A percentile compares a stretch with the other conserved stretches of the same genome.
Conservation (phyloP, 2,888 invertebrate species). For the Synanthedon myopaeformis region DNA sequence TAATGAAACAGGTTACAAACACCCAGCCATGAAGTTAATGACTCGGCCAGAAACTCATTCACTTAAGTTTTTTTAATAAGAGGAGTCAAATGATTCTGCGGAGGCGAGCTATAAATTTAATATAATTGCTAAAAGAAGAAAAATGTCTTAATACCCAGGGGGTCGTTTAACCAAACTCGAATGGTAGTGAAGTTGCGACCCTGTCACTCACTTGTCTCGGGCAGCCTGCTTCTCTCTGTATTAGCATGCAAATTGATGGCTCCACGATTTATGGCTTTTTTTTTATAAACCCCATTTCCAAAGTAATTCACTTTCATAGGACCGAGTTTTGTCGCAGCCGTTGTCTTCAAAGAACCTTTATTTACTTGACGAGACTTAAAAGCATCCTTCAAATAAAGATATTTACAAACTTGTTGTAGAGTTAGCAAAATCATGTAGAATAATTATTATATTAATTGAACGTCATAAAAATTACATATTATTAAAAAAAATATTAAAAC, state of each 20-base stretch:
- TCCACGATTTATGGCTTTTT: conserved; percentile 30
- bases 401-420: not conserved
- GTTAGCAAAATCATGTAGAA: too few relatives aligned
- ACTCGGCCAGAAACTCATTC: conserved; percentile 14
- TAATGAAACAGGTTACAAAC: too few relatives aligned
- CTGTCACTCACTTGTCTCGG: conserved; percentile 54
- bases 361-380: not conserved
- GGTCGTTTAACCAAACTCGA: conserved; percentile 32
- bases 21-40: too few relatives aligned
- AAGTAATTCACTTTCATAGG: conserved; percentile 12
- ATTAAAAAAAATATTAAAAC: not conserved
- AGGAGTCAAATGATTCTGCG: conserved; percentile 25
- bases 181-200: conserved; percentile 33
- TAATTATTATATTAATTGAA: too few relatives aligned
- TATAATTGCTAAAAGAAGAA: conserved; percentile 45
- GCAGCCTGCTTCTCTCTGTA: conserved; percentile 26
- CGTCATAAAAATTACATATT: too few relatives aligned
- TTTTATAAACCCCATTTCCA: conserved; percentile 14
- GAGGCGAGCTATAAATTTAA: conserved; percentile 32
- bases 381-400: not conserved
- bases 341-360: not conserved
- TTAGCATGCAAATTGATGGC: conserved; percentile 61
- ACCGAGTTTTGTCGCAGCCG: not conserved
- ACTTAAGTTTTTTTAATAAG: conserved; percentile 30
- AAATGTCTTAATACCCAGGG: conserved; percentile 46